Conservation (phyloP, 1,140 invertebrate genomes). For the Akabosia matsudoensis region DNA sequence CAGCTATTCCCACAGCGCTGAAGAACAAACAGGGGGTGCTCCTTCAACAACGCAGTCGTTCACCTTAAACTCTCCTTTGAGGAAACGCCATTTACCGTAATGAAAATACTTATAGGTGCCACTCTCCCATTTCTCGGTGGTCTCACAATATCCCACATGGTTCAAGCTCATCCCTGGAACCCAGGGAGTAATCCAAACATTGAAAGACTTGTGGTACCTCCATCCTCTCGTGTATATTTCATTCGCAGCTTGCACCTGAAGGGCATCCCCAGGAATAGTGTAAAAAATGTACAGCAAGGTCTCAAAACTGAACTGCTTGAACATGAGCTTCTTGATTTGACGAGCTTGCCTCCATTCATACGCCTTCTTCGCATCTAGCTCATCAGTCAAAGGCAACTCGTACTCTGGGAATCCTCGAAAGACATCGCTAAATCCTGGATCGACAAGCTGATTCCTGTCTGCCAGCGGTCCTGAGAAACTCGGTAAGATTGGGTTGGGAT, state of each 20-base stretch:
- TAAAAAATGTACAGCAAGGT: constrained; percentile 1
- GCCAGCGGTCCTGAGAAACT: neutral
- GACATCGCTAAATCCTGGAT: neutral
- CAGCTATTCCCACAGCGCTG: neutral
- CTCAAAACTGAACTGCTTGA: neutral
- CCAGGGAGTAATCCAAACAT: constrained; percentile 4
- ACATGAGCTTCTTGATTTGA: neutral
- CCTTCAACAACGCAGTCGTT: neutral
- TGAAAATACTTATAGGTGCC: neutral
- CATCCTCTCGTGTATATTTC: neutral
- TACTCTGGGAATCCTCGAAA: neutral
- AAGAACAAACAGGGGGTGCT: neutral
- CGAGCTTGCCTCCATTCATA: neutral
- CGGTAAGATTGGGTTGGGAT: neutral
- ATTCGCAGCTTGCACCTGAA: neutral
- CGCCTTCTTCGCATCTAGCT: neutral
- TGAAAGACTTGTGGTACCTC: neutral
- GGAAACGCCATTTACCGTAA: neutral
- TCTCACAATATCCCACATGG: neutral
- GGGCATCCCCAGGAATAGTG: neutral
- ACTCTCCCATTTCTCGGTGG: neutral
- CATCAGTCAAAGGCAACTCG: neutral
- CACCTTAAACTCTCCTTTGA: neutral
- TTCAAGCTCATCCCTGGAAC: neutral
- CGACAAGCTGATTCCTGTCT: neutral